A percentile compares a stretch with the other conserved stretches of the same genome.
These are phyloP conservation scores for Harmothoe impar DNA, from an alignment of 2,888 invertebrate genomes.

Conservation along the genomic window DNA sequence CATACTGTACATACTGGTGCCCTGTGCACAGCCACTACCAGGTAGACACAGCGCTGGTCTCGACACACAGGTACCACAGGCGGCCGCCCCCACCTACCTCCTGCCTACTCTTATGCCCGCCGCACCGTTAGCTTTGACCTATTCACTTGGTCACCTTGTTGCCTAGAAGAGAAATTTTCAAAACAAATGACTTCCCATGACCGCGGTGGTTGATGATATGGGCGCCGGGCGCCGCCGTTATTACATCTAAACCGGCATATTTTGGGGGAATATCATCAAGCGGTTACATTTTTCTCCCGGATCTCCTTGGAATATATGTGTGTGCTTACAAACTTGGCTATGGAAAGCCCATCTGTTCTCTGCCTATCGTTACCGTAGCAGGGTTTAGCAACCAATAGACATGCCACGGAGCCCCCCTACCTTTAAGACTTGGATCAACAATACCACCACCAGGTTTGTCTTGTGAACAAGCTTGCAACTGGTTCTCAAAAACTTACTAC, in stretches of 20 bases:
- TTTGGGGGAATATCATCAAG: not conserved
- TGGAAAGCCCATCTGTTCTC: not conserved
- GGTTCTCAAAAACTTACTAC: not conserved
- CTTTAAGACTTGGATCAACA: conserved; percentile 5
- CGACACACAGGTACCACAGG: not conserved
- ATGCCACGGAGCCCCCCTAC: not conserved
- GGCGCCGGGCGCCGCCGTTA: not conserved
- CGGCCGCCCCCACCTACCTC: not conserved
- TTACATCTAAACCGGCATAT: not conserved
- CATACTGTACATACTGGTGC: too few species aligned
- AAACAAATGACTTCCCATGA: conserved; percentile 46
- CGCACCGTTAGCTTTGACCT: conserved; percentile 9
- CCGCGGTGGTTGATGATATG: not conserved
- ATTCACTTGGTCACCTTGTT: conserved; percentile 56
- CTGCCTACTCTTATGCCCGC: not conserved
- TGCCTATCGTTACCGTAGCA: not conserved
- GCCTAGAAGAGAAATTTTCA: conserved; percentile 59
- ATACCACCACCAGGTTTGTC: not conserved
- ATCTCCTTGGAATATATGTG: not conserved
- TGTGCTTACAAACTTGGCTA: conserved; percentile 2
- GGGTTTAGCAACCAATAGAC: conserved; percentile 21
- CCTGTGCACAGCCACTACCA: not conserved
- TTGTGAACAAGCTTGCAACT: not conserved
- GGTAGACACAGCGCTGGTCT: not conserved
- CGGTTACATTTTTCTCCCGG: not conserved